phyloP scores from a whole-genome alignment of 2,797 vertebrate species.

The Anabas testudineus region DNA sequence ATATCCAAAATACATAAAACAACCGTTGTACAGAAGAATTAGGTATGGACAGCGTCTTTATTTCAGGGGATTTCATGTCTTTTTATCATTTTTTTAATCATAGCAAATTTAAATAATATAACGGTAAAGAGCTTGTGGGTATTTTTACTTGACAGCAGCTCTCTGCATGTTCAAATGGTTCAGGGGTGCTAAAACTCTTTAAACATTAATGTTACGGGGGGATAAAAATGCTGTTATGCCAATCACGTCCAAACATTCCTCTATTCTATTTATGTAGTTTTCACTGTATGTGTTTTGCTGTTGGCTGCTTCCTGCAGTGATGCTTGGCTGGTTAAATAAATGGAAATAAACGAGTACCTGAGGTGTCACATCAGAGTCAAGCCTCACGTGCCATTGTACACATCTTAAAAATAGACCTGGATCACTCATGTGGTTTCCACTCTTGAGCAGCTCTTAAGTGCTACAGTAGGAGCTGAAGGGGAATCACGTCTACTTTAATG shows the following conservation, averaged over 20 bases:
- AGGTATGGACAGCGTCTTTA: constrained; percentile 9
- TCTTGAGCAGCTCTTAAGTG: constrained; percentile 27
- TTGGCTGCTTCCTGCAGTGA: constrained; percentile 18
- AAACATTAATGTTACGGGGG: neutral
- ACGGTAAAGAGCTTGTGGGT: constrained; percentile 17
- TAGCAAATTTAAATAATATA: constrained; percentile 4
- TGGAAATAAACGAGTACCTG: constrained; percentile 41
- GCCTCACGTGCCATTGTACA: constrained; percentile 17
- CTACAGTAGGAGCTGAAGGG: constrained; percentile 34
- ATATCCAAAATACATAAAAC: constrained; percentile 43
- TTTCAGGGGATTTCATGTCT: constrained; percentile 24
- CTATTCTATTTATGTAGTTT: constrained; percentile 32
- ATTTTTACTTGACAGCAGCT: constrained; percentile 29
- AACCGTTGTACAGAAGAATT: constrained; percentile 23
- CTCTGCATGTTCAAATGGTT: constrained; percentile 22
- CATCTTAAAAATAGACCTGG: constrained; percentile 36
- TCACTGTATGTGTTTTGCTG: constrained; percentile 28
- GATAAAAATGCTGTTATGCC: constrained; percentile 14
- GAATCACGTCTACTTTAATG: constrained; percentile 19
- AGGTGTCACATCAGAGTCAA: constrained; percentile 26
- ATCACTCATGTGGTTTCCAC: constrained; percentile 30
- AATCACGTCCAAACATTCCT: constrained; percentile 10
- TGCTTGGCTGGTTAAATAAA: constrained; percentile 44
- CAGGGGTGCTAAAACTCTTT: constrained; percentile 21
- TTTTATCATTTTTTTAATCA: too few relatives aligned